phyloP scores from a whole-genome alignment of 92 coral and sea anemone species.

The Parazoanthus swiftii region DNA sequence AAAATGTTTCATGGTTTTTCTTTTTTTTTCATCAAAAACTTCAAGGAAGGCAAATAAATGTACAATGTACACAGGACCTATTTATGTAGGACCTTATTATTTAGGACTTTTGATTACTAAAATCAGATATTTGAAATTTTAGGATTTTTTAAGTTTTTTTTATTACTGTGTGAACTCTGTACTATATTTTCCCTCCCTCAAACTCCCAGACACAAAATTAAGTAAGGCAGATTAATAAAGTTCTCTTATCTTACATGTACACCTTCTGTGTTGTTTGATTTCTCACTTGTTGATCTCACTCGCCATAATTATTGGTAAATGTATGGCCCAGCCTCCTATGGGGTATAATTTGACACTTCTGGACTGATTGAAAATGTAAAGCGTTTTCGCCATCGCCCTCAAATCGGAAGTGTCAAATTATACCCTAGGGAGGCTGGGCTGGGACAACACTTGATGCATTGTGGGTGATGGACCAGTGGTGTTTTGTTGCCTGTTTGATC shows the following conservation, averaged over 20 bases:
- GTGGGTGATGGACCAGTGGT: neutral
- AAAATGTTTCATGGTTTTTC: no score
- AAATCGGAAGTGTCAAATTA: neutral
- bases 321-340: no score
- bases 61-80: no score
- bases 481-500: conserved; percentile 1
- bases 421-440: conserved; percentile 3
- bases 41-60: no score
- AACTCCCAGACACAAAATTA: neutral
- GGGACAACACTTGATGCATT: neutral
- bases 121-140: neutral
- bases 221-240: conserved; percentile 16
- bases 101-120: neutral
- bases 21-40: no score
- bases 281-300: no score
- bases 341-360: no score
- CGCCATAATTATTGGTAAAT: no score
- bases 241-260: neutral
- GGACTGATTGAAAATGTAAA: neutral
- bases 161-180: neutral
- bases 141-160: neutral
- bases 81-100: neutral
- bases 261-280: neutral
- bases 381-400: neutral
- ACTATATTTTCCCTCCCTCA: neutral